phyloP scores from a whole-genome alignment of 2,888 invertebrate genomes.

The Cheilosia scutellata region DNA sequence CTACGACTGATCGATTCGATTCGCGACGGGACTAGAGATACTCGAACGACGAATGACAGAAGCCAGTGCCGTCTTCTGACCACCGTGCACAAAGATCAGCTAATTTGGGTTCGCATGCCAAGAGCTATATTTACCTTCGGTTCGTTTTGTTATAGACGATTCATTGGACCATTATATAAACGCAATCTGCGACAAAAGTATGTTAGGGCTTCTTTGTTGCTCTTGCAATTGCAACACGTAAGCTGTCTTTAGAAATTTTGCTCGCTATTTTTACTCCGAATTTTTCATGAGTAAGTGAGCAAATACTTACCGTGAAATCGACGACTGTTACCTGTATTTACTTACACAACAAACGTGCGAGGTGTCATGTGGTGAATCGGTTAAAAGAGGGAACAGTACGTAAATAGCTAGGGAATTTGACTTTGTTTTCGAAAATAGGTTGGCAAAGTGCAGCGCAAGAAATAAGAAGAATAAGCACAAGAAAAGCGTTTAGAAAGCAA shows the following conservation, averaged over 20 bases:
- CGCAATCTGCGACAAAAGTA: slow-evolving; percentile 10
- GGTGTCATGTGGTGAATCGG: slow-evolving; percentile 57
- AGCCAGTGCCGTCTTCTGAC: slow-evolving; percentile 66
- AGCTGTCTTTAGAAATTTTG: background rate
- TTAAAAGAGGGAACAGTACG: slow-evolving; percentile 13
- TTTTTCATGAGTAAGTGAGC: slow-evolving; percentile 47
- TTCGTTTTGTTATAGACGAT: slow-evolving; percentile 47
- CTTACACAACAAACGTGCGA: slow-evolving; percentile 65
- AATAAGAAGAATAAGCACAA: slow-evolving; percentile 26
- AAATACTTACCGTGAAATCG: slow-evolving; percentile 62
- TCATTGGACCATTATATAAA: slow-evolving; percentile 63
- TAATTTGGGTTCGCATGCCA: slow-evolving; percentile 77
- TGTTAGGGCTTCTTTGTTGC: slow-evolving; percentile 28
- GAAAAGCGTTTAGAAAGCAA: slow-evolving; percentile 42
- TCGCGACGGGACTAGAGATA: slow-evolving; percentile 59
- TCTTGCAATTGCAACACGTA: background rate
- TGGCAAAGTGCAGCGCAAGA: slow-evolving; percentile 57
- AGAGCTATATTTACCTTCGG: slow-evolving; percentile 71
- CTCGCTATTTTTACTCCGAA: background rate
- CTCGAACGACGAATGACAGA: slow-evolving; percentile 53
- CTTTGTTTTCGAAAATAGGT: slow-evolving; percentile 45
- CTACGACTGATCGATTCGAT: slow-evolving; percentile 82
- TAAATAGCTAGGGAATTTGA: slow-evolving; percentile 43
- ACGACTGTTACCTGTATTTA: slow-evolving; percentile 68
- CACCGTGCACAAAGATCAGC: slow-evolving; percentile 71